Percentiles rank a stretch among this genome's conserved stretches.
Evolutionary conservation across 2,113 vertebrate species (phyloP).

Genomic region (Corythornis vintsioides): DNA sequence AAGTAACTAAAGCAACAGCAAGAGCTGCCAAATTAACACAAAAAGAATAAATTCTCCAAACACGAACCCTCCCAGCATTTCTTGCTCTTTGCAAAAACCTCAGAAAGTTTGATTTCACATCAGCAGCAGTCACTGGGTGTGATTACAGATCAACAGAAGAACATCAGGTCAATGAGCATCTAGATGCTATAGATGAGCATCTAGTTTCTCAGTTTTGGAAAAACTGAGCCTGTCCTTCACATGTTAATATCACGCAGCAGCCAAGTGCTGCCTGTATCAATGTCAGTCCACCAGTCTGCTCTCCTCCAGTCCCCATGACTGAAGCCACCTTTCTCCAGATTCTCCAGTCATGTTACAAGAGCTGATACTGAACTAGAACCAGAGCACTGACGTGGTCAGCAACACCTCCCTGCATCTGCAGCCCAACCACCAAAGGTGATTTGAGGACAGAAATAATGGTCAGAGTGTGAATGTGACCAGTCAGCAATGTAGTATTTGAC

Average conservation of each 20-base stretch:
- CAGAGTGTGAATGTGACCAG: neutral
- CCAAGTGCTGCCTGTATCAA: neutral
- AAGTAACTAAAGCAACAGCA: neutral
- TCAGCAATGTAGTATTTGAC: rapidly evolving
- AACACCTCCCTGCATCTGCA: rapidly evolving
- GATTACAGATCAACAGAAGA: neutral
- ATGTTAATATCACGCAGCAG: neutral
- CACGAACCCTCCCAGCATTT: neutral
- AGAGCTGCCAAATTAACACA: neutral
- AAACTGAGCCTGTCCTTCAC: neutral
- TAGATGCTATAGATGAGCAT: neutral
- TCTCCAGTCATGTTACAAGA: neutral
- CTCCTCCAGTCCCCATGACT: neutral
- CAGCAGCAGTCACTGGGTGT: neutral
- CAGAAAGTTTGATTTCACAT: neutral
- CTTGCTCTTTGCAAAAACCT: neutral
- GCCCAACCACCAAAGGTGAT: neutral
- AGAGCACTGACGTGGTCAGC: rapidly evolving
- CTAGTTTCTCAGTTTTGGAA: neutral
- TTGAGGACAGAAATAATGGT: neutral
- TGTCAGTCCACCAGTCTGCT: rapidly evolving
- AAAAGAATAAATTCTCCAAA: neutral
- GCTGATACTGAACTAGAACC: neutral
- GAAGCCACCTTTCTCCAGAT: neutral
- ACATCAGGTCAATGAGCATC: neutral